These are phyloP conservation scores for Gambusia holbrooki DNA, from an alignment of 2,113 vertebrate species.

Conservation along the genomic window DNA sequence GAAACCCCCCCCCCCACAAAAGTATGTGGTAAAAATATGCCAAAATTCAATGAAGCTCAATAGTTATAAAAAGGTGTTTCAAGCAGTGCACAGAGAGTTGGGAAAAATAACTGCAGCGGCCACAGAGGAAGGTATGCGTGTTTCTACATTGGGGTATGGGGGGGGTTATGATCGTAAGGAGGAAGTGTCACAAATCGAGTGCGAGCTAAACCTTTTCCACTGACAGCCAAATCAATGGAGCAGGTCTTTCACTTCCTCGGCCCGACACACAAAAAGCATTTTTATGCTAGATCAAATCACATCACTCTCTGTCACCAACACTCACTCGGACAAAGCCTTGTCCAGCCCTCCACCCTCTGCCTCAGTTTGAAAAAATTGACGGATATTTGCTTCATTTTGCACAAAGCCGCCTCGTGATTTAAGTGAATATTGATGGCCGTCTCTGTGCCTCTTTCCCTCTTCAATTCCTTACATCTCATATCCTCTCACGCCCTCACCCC, in stretches of 20 bases:
- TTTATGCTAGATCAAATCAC: slow-evolving; percentile 76
- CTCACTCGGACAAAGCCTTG: slow-evolving; percentile 42
- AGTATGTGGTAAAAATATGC: background rate
- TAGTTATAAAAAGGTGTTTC: background rate
- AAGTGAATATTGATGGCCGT: slow-evolving; percentile 19
- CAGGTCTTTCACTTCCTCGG: slow-evolving; percentile 65
- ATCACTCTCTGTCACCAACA: slow-evolving; percentile 61
- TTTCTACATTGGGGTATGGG: slow-evolving; percentile 15
- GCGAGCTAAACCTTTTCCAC: slow-evolving; percentile 58
- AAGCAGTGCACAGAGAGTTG: background rate
- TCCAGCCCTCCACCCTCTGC: background rate
- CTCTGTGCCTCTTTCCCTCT: slow-evolving; percentile 8
- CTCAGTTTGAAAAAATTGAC: slow-evolving; percentile 25
- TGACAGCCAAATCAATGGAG: slow-evolving; percentile 71
- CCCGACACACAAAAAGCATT: slow-evolving; percentile 72
- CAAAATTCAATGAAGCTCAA: background rate
- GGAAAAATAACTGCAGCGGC: background rate
- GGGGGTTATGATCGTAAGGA: slow-evolving; percentile 35
- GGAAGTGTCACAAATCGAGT: slow-evolving; percentile 57
- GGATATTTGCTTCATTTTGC: slow-evolving; percentile 35
- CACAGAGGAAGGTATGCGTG: slow-evolving; percentile 18
- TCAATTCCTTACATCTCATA: slow-evolving; percentile 9
- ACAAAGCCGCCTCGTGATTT: slow-evolving; percentile 28
- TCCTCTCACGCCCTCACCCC: slow-evolving; percentile 9
- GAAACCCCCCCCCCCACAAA: background rate